Conservation (phyloP, 1,140 invertebrate genomes). For the Solenopsis fugax region DNA sequence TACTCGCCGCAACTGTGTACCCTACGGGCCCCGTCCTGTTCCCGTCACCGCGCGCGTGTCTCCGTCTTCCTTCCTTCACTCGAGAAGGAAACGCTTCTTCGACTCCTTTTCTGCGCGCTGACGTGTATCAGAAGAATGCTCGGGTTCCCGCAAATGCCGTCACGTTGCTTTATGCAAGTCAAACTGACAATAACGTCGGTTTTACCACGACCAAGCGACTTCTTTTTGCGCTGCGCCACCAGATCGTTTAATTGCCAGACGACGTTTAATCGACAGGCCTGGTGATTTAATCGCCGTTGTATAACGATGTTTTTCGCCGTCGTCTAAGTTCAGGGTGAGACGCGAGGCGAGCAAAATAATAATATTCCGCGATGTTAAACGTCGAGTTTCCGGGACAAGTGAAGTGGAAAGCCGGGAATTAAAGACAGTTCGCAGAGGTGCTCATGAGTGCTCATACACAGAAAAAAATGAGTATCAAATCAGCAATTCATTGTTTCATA, state of each 20-base stretch:
- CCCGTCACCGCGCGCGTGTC: constrained; percentile 19
- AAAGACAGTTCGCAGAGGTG: not conserved
- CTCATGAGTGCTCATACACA: not conserved
- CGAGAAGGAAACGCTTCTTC: constrained; percentile 50
- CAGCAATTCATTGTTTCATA: no score
- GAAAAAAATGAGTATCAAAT: no score
- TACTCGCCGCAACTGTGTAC: constrained; percentile 49
- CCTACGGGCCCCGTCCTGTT: constrained; percentile 37
- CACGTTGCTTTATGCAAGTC: constrained; percentile 29
- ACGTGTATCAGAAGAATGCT: constrained; percentile 61
- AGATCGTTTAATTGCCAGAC: not conserved
- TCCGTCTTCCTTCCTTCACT: constrained; percentile 34
- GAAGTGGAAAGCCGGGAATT: not conserved
- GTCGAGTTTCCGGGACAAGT: constrained; percentile 6
- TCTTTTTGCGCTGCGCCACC: not conserved
- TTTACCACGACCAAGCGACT: not conserved
- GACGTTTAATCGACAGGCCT: constrained; percentile 16
- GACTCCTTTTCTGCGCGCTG: constrained; percentile 52
- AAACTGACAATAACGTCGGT: not conserved
- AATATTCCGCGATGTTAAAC: constrained; percentile 7
- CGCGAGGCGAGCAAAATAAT: constrained; percentile 8
- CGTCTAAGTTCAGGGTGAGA: not conserved
- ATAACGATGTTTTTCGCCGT: constrained; percentile 7
- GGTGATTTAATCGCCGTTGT: constrained; percentile 10
- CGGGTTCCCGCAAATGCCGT: constrained; percentile 1